Evolutionary conservation across 2,797 vertebrate species (phyloP), one percentile per base, ranked within the genome.

Genomic region (Sibirionetta formosa): DNA sequence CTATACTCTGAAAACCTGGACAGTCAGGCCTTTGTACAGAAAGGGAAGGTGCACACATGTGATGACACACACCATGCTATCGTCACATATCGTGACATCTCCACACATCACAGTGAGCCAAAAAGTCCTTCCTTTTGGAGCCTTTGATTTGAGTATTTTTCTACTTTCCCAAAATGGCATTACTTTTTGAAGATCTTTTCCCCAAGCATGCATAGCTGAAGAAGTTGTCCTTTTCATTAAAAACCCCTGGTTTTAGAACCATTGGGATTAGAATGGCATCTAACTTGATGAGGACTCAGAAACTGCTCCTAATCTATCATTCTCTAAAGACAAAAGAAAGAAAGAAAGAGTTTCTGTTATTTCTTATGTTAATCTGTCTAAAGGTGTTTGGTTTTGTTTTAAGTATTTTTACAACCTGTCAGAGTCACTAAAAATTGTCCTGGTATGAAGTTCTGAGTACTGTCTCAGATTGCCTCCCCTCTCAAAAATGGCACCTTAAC

Each of bases 51-150:
- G 88, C 13, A 35, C 33, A n/a, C 1, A 0, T 23, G 26, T 33
- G 61, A 48, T 57, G 46, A 57, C 15, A 48, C 12, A 44, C 31
- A 22, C 11, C 0, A 0, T 9, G 18, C 5, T 48, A 4, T 3
- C 1, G 1, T 90, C 88, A 78, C 73, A 27, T n/a, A 0, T 9
- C 1, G 1, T 56, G 81, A 29, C 42, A 76, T 15, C 35, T 53
- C 50, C 63, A 46, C 29, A 8, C 14, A 24, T 18, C 18, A 44
- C 70, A 76, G 9, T 15, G n/a, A 78, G 36, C 33, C 23, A 72
- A 13, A 77, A 91, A 33, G 17, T 7, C 72, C 66, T 36, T 64
- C 17, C 24, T 72, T 83, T 69, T 44, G 40, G 50, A 81, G 38
- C 27, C 50, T 68, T 93, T 38, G 7, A 50, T 54, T 22, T 40